phyloP scores from a whole-genome alignment of 2,888 invertebrate genomes.

The Luffia ferchaultella region DNA sequence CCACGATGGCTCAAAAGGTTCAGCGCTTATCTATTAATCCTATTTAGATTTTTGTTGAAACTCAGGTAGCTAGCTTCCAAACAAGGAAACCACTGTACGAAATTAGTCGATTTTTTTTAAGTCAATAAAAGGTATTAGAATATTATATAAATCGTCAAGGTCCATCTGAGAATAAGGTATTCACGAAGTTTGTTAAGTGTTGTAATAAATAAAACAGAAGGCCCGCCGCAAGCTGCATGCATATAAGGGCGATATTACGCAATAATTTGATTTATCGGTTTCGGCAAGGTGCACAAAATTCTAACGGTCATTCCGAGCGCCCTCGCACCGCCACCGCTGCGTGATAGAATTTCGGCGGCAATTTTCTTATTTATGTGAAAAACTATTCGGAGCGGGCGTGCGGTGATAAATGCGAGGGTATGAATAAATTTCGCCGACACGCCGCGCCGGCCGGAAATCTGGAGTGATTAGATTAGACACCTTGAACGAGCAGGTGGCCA shows the following conservation, averaged over 20 bases:
- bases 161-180: too few species aligned
- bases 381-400: constrained; percentile 41
- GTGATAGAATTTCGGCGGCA: constrained; percentile 53
- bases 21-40: constrained; percentile 18
- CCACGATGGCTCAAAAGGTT: too few species aligned
- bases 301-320: constrained; percentile 35
- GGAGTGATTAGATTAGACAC: constrained; percentile 50
- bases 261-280: constrained; percentile 62
- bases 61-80: too few species aligned
- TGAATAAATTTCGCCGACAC: constrained; percentile 53
- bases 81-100: too few species aligned
- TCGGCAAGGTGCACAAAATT: constrained; percentile 55
- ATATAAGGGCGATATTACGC: constrained; percentile 56
- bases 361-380: constrained; percentile 53
- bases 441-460: constrained; percentile 34
- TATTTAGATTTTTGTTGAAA: constrained; percentile 18
- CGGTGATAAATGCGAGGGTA: constrained; percentile 57
- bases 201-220: constrained; percentile 50
- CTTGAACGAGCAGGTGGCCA: too few species aligned
- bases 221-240: constrained; percentile 46
- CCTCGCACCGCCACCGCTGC: constrained; percentile 29
- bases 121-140: too few species aligned
- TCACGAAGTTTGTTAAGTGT: constrained; percentile 51
- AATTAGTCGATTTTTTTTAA: too few species aligned
- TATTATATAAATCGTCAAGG: too few species aligned